A percentile compares a stretch with the other conserved stretches of the same genome.
Conservation (phyloP, 2,888 invertebrate species). For the Phytoseiulus persimilis region DNA sequence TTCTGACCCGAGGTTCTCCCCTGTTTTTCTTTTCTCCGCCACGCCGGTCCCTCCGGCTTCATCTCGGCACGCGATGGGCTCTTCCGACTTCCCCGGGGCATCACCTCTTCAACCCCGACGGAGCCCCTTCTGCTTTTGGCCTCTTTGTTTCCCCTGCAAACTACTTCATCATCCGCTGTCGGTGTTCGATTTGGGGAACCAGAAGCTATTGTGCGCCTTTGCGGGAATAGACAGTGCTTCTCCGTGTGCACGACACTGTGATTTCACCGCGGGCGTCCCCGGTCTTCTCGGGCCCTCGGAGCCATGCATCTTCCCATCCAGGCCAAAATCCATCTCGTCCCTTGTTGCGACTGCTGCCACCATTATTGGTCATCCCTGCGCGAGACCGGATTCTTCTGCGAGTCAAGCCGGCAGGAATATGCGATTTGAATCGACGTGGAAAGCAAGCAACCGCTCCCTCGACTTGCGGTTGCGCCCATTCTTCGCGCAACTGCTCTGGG, state of each 20-base stretch:
- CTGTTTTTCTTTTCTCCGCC: background rate
- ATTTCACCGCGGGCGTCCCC: background rate
- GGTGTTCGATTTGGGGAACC: background rate
- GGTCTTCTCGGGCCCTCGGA: too few species aligned
- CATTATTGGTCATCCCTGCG: background rate
- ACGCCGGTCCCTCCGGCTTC: too few species aligned
- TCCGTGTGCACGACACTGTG: background rate
- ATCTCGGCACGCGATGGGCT: too few species aligned
- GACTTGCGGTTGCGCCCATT: background rate
- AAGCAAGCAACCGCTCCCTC: background rate
- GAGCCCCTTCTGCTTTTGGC: background rate
- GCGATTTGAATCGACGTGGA: background rate
- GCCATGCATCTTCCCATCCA: background rate
- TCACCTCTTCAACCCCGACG: too few species aligned
- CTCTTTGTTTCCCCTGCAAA: background rate
- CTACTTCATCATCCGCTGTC: background rate
- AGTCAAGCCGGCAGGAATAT: background rate
- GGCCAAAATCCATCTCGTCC: background rate
- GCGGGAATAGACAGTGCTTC: background rate
- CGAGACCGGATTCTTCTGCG: background rate
- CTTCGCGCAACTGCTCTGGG: background rate
- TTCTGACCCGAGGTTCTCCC: background rate
- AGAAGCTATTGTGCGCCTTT: background rate
- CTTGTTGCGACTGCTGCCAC: background rate
- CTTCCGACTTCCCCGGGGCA: too few species aligned